These are phyloP conservation scores for Anisognathus igniventris DNA, from an alignment of 2,797 vertebrate genomes.

Conservation along the genomic window DNA sequence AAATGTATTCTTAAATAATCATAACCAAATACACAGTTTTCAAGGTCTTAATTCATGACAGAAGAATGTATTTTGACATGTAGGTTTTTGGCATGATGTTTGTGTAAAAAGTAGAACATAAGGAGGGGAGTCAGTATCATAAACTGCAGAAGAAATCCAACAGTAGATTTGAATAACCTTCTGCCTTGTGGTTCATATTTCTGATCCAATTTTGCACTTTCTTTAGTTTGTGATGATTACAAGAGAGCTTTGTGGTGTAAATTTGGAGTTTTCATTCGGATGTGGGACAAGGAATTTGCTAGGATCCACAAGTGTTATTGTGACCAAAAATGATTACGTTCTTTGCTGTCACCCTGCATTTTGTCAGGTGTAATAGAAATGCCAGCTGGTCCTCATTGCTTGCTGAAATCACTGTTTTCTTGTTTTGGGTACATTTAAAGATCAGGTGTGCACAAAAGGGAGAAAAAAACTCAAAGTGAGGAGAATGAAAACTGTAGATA, in stretches of 20 bases:
- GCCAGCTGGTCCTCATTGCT: neutral
- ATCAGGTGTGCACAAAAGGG: neutral
- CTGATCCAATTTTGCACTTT: neutral
- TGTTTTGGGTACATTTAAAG: neutral
- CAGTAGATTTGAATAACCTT: neutral
- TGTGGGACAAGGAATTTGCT: neutral
- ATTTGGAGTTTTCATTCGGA: neutral
- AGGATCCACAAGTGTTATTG: neutral
- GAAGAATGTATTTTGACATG: neutral
- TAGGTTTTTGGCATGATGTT: neutral
- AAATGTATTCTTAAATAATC: neutral
- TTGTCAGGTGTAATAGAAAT: neutral
- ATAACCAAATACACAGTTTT: neutral
- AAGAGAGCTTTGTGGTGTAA: neutral
- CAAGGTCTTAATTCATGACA: neutral
- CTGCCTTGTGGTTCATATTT: neutral
- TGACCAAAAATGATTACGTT: neutral
- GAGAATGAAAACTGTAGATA: neutral
- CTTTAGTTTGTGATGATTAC: neutral
- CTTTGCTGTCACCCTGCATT: neutral
- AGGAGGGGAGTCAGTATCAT: neutral
- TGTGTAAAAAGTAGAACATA: neutral
- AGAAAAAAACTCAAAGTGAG: neutral
- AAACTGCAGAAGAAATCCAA: neutral
- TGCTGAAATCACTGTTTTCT: neutral